Base-by-base conservation (phyloP, 2,797 vertebrate species). In the Brachymystax lenok region DNA sequence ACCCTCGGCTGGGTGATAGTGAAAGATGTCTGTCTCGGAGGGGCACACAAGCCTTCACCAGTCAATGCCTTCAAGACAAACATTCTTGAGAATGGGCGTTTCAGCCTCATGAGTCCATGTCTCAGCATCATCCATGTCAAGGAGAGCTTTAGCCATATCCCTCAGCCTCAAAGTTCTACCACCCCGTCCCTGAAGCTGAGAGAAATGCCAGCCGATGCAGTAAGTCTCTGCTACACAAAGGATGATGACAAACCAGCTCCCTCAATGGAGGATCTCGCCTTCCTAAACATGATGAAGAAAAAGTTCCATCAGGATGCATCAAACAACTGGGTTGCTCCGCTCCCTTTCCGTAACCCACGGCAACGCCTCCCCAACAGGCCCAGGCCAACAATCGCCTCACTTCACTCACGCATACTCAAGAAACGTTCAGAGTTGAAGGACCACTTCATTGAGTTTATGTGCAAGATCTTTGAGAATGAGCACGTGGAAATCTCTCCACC, bases 281-380 rank as follows among this genome's bases (percentile, higher is more conserved):
- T 77, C 30, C 66, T 77, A 28, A 70, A 24, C 16, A 28, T 24
- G 2, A 77, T 63, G 75, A 21, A 69, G 30, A 56, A 28, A 17
- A 21, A 16, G 50, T 27, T 77, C n/a, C 30, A 71, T 63, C 52
- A 77, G n/a, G 54, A 77, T 28, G 33, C 8, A 46, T 61, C 51
- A 17, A 77, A 77, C 19, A 61, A 17, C 51, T 77, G 74, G 74
- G 64, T 76, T 13, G 68, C 68, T 51, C 69, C 35, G 5, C 56
- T 77, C 8, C 56, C 69, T 59, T 77, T 71, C 52, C 51, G 12
- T 10, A 35, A 28, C 67, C 28, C 54, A 46, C 4, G 33, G 10
- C 28, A 21, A 33, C 14, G n/a, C 8, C 69, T 71, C 2, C 54
- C 30, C 3, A 71, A 71, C 16, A 77, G 63, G 54, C 59, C 4